These are phyloP conservation scores for Entomyzon cyanotis DNA, from an alignment of 2,113 vertebrate genomes.

Conservation along the genomic window DNA sequence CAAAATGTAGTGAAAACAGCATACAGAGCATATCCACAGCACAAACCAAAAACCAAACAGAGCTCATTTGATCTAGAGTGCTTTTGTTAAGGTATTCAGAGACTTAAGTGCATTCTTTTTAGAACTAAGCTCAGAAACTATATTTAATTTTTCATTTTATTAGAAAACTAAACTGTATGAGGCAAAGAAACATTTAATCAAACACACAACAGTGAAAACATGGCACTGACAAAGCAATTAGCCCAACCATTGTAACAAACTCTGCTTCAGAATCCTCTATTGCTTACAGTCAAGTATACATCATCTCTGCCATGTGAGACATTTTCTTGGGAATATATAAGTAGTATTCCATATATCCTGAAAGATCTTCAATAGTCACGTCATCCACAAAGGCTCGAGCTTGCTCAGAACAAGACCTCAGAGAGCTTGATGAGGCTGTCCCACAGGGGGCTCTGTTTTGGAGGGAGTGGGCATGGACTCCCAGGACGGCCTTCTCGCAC, in stretches of 20 bases:
- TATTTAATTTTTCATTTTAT: conserved; percentile 52
- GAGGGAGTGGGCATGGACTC: conserved; percentile 37
- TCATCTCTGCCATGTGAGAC: conserved; percentile 90
- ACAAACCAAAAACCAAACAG: conserved; percentile 1
- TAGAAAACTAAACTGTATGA: conserved; percentile 61
- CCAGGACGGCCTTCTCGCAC: conserved; percentile 73
- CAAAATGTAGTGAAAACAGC: background rate
- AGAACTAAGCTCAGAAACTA: conserved; percentile 53
- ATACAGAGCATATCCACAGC: conserved; percentile 34
- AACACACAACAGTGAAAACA: conserved; percentile 49
- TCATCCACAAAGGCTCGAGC: conserved; percentile 86
- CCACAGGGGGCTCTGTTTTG: conserved; percentile 41
- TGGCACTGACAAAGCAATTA: conserved; percentile 39
- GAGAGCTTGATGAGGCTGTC: conserved; percentile 52
- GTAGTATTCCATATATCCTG: conserved; percentile 97
- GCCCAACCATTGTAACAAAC: conserved; percentile 6
- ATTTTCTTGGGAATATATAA: conserved; percentile 90
- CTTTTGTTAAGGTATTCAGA: conserved; percentile 40
- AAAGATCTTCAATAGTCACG: conserved; percentile 98
- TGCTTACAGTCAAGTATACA: conserved; percentile 78
- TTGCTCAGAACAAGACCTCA: conserved; percentile 83
- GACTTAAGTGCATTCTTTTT: conserved; percentile 48
- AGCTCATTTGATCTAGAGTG: conserved; percentile 10
- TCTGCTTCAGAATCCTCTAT: background rate
- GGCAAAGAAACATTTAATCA: conserved; percentile 56